A percentile compares a stretch with the other conserved stretches of the same genome.
These are phyloP conservation scores for Rana temporaria DNA, from an alignment of 2,113 vertebrate species.

Conservation along the genomic window DNA sequence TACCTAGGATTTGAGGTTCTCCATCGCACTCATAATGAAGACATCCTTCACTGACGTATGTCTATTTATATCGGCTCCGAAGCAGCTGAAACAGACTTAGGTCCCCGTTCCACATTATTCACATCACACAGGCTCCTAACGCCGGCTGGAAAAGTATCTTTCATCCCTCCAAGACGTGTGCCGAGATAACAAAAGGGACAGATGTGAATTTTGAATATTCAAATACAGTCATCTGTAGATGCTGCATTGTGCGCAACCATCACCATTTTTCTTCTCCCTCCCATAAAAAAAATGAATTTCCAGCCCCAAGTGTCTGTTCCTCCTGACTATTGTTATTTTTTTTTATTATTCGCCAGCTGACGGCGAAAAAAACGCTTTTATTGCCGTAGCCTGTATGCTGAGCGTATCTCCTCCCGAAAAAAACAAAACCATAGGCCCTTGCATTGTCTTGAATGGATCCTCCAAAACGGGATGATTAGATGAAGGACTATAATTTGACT, in stretches of 20 bases:
- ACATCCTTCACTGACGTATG: not conserved
- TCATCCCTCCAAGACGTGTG: conserved; percentile 48
- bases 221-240: conserved; percentile 51
- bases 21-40: not conserved
- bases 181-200: conserved; percentile 54
- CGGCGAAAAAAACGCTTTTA: conserved; percentile 6
- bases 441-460: conserved; percentile 39
- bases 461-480: conserved; percentile 26
- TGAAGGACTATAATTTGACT: conserved; percentile 35
- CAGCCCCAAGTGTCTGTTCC: conserved; percentile 42
- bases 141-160: conserved; percentile 26
- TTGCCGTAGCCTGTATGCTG: conserved; percentile 4
- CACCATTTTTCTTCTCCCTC: not conserved
- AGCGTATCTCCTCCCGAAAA: not conserved
- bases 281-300: conserved; percentile 30
- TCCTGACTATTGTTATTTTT: conserved; percentile 47
- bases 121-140: conserved; percentile 5
- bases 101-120: conserved; percentile 15
- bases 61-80: conserved; percentile 18
- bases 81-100: conserved; percentile 1
- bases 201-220: conserved; percentile 57
- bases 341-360: conserved; percentile 43
- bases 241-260: conserved; percentile 27
- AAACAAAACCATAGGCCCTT: conserved; percentile 3
- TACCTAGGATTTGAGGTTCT: too few species aligned